A percentile compares a stretch with the other conserved stretches of the same genome.
Conservation (phyloP, 2,888 invertebrate genomes). For the Drosophila parthenogenetica region DNA sequence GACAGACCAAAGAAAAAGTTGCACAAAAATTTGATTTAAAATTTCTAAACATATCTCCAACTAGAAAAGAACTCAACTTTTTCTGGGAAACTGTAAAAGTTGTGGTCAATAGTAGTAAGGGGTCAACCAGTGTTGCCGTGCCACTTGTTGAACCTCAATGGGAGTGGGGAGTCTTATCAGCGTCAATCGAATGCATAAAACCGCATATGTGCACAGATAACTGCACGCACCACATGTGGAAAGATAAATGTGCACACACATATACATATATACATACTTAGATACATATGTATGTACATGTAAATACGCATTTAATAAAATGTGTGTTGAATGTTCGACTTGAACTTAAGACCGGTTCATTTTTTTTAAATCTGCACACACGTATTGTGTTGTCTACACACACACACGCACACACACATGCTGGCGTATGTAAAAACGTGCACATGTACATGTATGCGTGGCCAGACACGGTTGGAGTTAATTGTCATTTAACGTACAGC, state of each 20-base stretch:
- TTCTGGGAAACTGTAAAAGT: background rate
- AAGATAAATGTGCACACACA: background rate
- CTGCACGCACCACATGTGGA: background rate
- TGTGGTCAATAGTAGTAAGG: slow-evolving; percentile 3
- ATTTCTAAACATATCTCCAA: too few species aligned
- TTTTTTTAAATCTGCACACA: slow-evolving; percentile 1
- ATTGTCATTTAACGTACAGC: slow-evolving; percentile 1
- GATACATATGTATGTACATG: background rate
- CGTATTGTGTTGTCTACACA: background rate
- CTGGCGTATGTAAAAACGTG: background rate
- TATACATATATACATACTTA: background rate
- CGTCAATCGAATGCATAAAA: background rate
- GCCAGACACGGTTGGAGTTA: slow-evolving; percentile 4
- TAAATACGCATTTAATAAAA: slow-evolving; percentile 10
- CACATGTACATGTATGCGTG: background rate
- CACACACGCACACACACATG: background rate
- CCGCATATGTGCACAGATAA: background rate
- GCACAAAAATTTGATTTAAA: too few species aligned
- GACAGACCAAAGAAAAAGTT: too few species aligned
- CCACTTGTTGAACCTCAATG: slow-evolving; percentile 9
- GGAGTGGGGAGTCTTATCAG: slow-evolving; percentile 7
- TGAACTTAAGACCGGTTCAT: slow-evolving; percentile 45
- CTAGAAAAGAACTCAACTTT: too few species aligned
- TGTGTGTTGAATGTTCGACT: slow-evolving; percentile 19
- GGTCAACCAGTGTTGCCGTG: slow-evolving; percentile 1